These are phyloP conservation scores for Lacanobia wlatinum DNA, from an alignment of 2,888 invertebrate genomes.

Conservation along the genomic window DNA sequence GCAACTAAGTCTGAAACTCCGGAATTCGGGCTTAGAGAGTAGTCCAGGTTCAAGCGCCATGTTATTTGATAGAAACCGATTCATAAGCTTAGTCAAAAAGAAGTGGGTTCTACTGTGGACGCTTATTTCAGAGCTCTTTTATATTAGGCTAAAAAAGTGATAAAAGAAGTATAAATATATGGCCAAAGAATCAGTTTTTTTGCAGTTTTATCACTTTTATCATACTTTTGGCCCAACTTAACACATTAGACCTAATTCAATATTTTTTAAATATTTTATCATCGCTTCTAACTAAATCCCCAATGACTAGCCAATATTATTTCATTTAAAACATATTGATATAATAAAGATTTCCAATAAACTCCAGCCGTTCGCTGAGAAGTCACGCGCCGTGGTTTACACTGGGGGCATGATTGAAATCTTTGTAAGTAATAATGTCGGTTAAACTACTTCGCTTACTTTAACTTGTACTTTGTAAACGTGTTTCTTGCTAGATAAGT, in stretches of 20 bases:
- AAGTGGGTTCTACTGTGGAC: no score
- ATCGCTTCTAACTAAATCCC: not conserved
- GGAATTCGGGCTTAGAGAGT: no score
- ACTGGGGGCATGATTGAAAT: conserved; percentile 55
- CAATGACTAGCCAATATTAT: not conserved
- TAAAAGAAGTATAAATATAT: no score
- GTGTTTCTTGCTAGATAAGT: conserved; percentile 17
- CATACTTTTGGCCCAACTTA: not conserved
- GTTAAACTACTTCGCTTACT: conserved; percentile 27
- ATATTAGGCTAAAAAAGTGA: no score
- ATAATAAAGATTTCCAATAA: conserved; percentile 62
- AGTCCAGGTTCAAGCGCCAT: no score
- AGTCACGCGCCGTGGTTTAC: conserved; percentile 74
- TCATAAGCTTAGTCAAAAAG: no score
- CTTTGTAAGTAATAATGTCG: conserved; percentile 63
- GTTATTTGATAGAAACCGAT: no score
- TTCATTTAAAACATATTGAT: conserved; percentile 33
- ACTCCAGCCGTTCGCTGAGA: conserved; percentile 29
- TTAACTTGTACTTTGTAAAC: conserved; percentile 20
- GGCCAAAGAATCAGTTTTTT: no score
- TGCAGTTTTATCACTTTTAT: no score
- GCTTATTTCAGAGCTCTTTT: no score
- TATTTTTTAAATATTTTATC: not conserved
- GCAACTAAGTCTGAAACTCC: no score
- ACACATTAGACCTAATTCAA: not conserved